These are phyloP conservation scores for Oxyruncus cristatus DNA, from an alignment of 2,113 vertebrate genomes.

Conservation along the genomic window DNA sequence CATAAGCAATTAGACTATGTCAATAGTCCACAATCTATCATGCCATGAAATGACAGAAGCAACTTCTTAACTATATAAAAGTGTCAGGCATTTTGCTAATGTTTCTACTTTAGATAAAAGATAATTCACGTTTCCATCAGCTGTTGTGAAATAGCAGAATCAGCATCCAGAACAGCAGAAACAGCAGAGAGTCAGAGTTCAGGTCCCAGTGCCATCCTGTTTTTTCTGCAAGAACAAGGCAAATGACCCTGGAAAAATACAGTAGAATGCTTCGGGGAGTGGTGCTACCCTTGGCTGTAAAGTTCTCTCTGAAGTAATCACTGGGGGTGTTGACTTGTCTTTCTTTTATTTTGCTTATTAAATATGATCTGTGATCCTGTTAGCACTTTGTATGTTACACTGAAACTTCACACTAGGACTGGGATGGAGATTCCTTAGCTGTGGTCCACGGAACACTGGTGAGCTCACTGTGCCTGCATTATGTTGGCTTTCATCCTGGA, in stretches of 20 bases:
- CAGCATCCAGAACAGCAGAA: slow-evolving; percentile 49
- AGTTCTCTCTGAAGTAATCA: background rate
- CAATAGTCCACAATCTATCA: background rate
- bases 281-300: background rate
- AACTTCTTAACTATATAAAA: background rate
- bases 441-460: background rate
- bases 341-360: slow-evolving; percentile 26
- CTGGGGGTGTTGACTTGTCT: background rate
- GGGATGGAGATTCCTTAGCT: background rate
- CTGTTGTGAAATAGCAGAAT: slow-evolving; percentile 32
- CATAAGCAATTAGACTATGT: background rate
- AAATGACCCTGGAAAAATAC: slow-evolving; percentile 25
- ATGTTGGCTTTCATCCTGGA: slow-evolving; percentile 6
- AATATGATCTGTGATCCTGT: background rate
- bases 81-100: background rate
- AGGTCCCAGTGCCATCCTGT: slow-evolving; percentile 58
- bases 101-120: background rate
- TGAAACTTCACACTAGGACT: background rate
- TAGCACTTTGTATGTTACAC: background rate
- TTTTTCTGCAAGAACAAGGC: slow-evolving; percentile 34
- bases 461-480: background rate
- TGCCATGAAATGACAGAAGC: background rate
- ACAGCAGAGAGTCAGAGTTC: slow-evolving; percentile 59
- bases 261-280: background rate
- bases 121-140: slow-evolving; percentile 11